phyloP scores from a whole-genome alignment of 2,888 invertebrate species.

The Melinopterus prodromus region DNA sequence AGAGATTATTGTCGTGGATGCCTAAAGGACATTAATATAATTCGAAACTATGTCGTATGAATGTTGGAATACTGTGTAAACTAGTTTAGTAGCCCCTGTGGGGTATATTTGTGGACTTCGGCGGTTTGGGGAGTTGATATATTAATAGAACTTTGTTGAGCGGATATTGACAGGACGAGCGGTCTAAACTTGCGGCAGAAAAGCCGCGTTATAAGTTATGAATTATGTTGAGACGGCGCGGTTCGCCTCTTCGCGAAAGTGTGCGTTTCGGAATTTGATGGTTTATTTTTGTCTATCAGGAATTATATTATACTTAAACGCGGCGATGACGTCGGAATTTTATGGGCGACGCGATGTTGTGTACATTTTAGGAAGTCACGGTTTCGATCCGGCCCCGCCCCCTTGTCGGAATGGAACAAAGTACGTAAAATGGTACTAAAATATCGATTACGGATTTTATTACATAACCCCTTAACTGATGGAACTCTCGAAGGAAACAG shows the following conservation, averaged over 20 bases:
- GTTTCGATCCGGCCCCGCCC: conserved; percentile 16
- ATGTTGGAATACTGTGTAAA: neutral
- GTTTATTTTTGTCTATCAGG: neutral
- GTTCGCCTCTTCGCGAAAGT: neutral
- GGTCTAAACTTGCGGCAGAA: neutral
- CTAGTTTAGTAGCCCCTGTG: conserved; percentile 4
- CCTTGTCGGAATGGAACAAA: conserved; percentile 22
- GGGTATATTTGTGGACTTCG: neutral
- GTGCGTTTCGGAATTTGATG: neutral
- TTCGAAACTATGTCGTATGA: conserved; percentile 4
- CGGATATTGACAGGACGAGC: neutral
- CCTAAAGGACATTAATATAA: conserved; percentile 4
- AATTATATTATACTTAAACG: no score
- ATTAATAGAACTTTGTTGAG: conserved; percentile 4
- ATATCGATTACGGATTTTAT: conserved; percentile 25
- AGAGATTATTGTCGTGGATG: neutral
- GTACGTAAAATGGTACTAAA: conserved; percentile 25
- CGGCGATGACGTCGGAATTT: conserved; percentile 12
- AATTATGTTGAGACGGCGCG: neutral
- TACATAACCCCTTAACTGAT: conserved; percentile 11
- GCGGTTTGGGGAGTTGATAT: neutral
- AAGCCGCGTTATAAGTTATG: neutral
- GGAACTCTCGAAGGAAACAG: conserved; percentile 15
- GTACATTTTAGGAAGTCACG: conserved; percentile 20
- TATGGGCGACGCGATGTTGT: conserved; percentile 11